Percentiles rank a stretch among this genome's conserved stretches.
Conservation (phyloP, 2,888 invertebrate species). For the Chrysina gloriosa region DNA sequence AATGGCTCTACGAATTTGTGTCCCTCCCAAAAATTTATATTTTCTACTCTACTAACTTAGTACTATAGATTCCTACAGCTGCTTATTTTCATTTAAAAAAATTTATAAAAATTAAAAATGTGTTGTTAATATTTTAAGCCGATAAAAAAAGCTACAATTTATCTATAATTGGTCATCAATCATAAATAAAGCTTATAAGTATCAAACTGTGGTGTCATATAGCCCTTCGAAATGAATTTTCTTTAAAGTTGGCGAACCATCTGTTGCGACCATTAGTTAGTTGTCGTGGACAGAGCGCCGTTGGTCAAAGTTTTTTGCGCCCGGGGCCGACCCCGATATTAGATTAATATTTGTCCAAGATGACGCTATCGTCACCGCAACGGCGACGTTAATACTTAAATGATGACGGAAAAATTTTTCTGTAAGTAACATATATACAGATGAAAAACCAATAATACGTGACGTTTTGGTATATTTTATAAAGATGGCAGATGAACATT, state of each 20-base stretch:
- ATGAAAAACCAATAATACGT: background rate
- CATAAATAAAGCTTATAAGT: conserved; percentile 1
- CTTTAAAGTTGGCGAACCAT: conserved; percentile 29
- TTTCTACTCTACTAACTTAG: too few species aligned
- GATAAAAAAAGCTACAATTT: background rate
- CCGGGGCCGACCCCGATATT: background rate
- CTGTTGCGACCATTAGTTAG: conserved; percentile 28
- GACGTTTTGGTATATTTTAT: background rate
- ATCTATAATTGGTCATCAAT: background rate
- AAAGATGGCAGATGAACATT: background rate
- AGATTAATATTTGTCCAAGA: conserved; percentile 31
- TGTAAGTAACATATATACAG: background rate
- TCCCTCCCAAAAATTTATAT: too few species aligned
- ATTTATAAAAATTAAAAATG: background rate
- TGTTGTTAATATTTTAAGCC: background rate
- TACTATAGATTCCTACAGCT: too few species aligned
- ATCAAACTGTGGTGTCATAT: background rate
- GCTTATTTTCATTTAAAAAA: background rate
- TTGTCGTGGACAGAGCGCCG: conserved; percentile 14
- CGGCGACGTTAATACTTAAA: background rate
- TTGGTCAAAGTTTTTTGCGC: conserved; percentile 34
- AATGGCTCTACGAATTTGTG: too few species aligned
- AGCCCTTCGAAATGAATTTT: conserved; percentile 21
- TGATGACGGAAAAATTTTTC: background rate
- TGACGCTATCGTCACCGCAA: conserved; percentile 7